Evolutionary conservation across 2,888 invertebrate species (phyloP).

Genomic region (Scrobipalpa atriplicella): DNA sequence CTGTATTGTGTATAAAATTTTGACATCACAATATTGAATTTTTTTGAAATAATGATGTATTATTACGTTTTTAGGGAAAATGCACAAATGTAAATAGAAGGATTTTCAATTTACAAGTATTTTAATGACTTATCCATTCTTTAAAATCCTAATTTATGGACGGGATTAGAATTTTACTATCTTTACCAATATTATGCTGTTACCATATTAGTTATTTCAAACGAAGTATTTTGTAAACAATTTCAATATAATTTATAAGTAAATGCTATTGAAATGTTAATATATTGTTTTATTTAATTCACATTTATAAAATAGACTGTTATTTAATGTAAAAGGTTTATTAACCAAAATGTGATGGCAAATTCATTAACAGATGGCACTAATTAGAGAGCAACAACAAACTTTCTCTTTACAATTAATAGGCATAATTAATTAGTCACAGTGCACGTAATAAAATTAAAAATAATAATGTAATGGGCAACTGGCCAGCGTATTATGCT

Average conservation of each 20-base stretch:
- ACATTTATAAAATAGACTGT: not conserved
- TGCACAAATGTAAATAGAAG: conserved; percentile 11
- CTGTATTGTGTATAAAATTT: conserved; percentile 1
- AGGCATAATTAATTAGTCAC: conserved; percentile 3
- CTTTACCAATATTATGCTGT: not conserved
- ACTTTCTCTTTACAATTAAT: conserved; percentile 24
- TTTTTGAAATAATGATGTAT: not conserved
- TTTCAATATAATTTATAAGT: conserved; percentile 7
- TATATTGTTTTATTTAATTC: not conserved
- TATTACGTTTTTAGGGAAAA: not conserved
- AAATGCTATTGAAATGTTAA: conserved; percentile 6
- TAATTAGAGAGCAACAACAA: conserved; percentile 15
- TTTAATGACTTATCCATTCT: not conserved
- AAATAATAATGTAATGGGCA: not conserved
- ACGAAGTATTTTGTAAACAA: conserved; percentile 7
- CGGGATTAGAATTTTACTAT: not conserved
- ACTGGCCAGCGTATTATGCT: not conserved
- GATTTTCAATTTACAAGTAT: not conserved
- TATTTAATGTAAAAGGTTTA: conserved; percentile 25
- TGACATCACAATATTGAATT: conserved; percentile 6
- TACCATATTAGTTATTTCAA: not conserved
- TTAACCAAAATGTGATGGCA: conserved; percentile 15
- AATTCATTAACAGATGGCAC: conserved; percentile 26
- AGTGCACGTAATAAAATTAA: not conserved
- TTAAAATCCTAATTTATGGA: not conserved